Percentiles rank a stretch among this genome's conserved stretches.
These are phyloP conservation scores for Microcebus tavaratra DNA, from an alignment of 2,113 vertebrate genomes.

Conservation along the genomic window DNA sequence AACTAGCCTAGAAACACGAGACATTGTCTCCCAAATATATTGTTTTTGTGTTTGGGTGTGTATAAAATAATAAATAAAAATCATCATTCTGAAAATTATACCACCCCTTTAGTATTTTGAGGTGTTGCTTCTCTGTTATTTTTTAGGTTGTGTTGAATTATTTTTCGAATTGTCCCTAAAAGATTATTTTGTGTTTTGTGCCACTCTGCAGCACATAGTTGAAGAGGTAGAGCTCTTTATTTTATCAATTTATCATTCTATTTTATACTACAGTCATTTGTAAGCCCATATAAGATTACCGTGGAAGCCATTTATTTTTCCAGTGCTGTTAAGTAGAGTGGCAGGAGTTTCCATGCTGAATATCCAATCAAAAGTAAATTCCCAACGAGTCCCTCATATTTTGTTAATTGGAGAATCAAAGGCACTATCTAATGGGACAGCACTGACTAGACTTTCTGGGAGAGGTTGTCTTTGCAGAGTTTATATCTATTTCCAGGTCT, in stretches of 20 bases:
- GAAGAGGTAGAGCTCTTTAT: background rate
- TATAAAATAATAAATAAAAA: background rate
- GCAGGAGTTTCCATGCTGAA: background rate
- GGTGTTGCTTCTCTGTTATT: background rate
- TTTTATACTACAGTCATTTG: background rate
- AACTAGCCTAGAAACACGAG: background rate
- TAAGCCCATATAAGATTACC: background rate
- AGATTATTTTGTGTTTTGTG: background rate
- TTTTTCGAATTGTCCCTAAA: background rate
- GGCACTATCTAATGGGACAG: background rate
- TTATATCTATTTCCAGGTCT: background rate
- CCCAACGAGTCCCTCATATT: background rate
- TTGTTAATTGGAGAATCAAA: constrained; percentile 26
- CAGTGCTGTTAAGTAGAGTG: background rate
- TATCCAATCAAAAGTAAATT: background rate
- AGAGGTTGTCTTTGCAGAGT: background rate
- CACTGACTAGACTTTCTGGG: background rate
- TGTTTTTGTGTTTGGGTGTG: background rate
- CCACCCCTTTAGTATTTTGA: background rate
- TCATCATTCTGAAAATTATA: background rate
- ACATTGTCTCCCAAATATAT: background rate
- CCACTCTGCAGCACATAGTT: background rate
- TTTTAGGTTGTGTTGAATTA: background rate
- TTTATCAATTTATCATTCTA: background rate
- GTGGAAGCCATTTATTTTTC: background rate